Base-by-base conservation (phyloP, 2,888 invertebrate species). In the Nomada flava region DNA sequence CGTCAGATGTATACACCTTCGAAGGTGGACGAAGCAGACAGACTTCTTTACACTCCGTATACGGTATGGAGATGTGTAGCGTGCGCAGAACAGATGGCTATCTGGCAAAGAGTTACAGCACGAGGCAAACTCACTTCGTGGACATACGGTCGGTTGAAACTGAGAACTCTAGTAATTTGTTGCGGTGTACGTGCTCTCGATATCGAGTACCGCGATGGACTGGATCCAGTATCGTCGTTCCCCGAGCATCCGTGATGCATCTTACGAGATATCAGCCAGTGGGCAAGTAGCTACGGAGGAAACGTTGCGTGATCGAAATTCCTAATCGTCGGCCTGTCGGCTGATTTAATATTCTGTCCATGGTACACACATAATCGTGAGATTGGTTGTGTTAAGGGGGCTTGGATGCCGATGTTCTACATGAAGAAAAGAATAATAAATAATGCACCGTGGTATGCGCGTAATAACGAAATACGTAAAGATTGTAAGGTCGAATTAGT, bases 141-240 rank as follows among this genome's bases (percentile, higher is more conserved):
- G 57, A 50, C 47, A 59, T 44, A 20, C 18, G n/a, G n/a, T 64
- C 52, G 52, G 36, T 29, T 65, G 52, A 36, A 53, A 53, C 52
- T 53, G 73, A 78, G 76, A 71, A 63, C 55, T 44, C 63, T 26
- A 60, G 76, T 74, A 88, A 87, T 84, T 87, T 86, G 88, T 86
- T 57, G 67, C 71, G 62, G 60, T 72, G 59, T 75, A 81, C 71
- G 69, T 76, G 71, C 59, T 42, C 52, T 52, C 69, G 83, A 83
- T 85, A 83, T 62, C 60, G 52, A 68, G 64, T 9, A n/a, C 23
- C 50, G 26, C 55, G 62, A 67, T 60, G 42, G 59, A 44, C 76
- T 53, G 55, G 81, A 72, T 72, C 62, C 42, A 42, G 52, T 26
- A 59, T 71, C 57, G 71, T 23, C 50, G 57, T 26, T 50, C 64